Conservation (phyloP, 2,797 vertebrate genomes). For the Aratinga solstitialis region DNA sequence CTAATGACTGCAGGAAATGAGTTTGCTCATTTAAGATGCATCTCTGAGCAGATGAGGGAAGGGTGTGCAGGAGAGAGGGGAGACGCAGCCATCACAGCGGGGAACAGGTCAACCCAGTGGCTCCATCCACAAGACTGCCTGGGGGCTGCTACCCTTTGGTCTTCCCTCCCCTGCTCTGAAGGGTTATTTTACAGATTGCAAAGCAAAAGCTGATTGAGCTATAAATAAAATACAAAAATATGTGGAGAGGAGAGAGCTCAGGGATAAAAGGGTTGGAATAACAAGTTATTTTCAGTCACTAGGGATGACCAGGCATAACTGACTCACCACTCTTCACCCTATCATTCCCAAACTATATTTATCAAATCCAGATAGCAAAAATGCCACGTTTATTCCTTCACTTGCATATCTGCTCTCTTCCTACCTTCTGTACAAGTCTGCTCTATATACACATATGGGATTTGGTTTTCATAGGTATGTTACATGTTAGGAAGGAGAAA, state of each 20-base stretch:
- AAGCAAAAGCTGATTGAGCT: background rate
- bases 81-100: accelerated
- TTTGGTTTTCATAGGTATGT: background rate
- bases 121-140: background rate
- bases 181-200: constrained; percentile 24
- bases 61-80: background rate
- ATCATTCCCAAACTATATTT: constrained; percentile 43
- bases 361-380: constrained; percentile 34
- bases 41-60: background rate
- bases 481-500: background rate
- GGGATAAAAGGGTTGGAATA: constrained; percentile 53
- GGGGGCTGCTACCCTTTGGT: background rate
- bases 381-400: background rate
- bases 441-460: background rate
- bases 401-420: background rate
- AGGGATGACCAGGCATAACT: constrained; percentile 56
- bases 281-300: constrained; percentile 64
- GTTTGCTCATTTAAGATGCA: background rate
- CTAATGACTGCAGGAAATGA: background rate
- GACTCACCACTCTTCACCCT: constrained; percentile 36
- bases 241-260: background rate
- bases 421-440: background rate
- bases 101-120: accelerated
- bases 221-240: constrained; percentile 59
- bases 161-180: background rate